Percentiles rank a stretch among this genome's conserved stretches.
phyloP scores from a whole-genome alignment of 2,888 invertebrate genomes.

The Helicoverpa assulta region DNA sequence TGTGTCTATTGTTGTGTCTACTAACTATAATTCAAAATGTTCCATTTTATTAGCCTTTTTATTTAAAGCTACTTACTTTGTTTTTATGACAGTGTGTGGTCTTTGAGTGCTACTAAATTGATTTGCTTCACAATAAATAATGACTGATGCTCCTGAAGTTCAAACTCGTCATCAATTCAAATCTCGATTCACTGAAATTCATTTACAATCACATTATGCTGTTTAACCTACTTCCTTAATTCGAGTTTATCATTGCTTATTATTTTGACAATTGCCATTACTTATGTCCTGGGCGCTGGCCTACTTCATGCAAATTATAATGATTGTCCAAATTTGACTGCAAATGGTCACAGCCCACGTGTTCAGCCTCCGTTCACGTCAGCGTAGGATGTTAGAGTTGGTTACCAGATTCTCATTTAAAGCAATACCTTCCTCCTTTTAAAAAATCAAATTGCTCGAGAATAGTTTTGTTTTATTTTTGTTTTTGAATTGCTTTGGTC shows the following conservation, averaged over 20 bases:
- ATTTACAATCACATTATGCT: slow-evolving; percentile 47
- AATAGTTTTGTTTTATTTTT: slow-evolving; percentile 4
- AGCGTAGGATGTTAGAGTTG: slow-evolving; percentile 67
- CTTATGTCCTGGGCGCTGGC: slow-evolving; percentile 75
- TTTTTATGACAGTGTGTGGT: slow-evolving; percentile 10
- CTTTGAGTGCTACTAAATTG: slow-evolving; percentile 9
- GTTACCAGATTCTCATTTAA: slow-evolving; percentile 19
- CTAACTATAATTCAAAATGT: slow-evolving; percentile 29
- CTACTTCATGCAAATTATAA: slow-evolving; percentile 74
- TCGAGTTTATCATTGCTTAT: slow-evolving; percentile 56
- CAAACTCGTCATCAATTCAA: slow-evolving; percentile 23
- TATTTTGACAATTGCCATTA: slow-evolving; percentile 68
- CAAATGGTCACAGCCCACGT: slow-evolving; percentile 59
- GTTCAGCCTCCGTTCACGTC: slow-evolving; percentile 47
- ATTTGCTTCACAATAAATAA: neutral
- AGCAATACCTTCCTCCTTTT: neutral
- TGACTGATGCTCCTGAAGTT: slow-evolving; percentile 10
- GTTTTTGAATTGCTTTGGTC: slow-evolving; percentile 9
- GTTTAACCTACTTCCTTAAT: slow-evolving; percentile 58
- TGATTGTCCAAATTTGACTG: slow-evolving; percentile 77
- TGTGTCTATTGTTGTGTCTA: slow-evolving; percentile 48
- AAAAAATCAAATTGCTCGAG: too few relatives aligned
- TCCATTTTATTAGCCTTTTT: slow-evolving; percentile 25
- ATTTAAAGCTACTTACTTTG: slow-evolving; percentile 11
- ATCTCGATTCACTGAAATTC: slow-evolving; percentile 20